Evolutionary conservation across 2,888 invertebrate genomes (phyloP), one percentile per base, ranked within the genome.

Genomic region (Entomobrya multifasciata): DNA sequence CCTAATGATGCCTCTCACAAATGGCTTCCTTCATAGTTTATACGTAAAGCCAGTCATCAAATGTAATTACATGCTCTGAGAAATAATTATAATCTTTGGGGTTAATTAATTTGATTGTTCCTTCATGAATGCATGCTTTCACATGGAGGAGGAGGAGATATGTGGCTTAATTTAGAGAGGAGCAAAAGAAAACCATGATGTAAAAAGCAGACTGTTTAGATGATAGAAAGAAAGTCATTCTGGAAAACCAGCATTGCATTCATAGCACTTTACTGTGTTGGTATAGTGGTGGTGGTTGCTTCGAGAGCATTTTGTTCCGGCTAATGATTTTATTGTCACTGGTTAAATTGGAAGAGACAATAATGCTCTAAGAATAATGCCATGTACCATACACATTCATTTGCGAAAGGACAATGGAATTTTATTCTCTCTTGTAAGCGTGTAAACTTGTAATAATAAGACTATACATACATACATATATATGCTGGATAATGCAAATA

Each of bases 21-120:
- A 86, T 86, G 86, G 62, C 86, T 79, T 86, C 79, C 72, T 79
- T 74, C 79, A 74, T 72, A 70, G 79, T 79, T 79, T 86, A 62
- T 79, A 79, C 78, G 74, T 67, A 80, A 81, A 81, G 81, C 87
- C 57, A 70, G 78, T 67, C 70, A 76, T 82, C 82, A 82, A 82
- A 81, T 87, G 87, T 88, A 88, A 88, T 88, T 88, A 88, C 87
- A 84, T 87, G 86, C 85, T 87, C 85, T 88, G 87, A 85, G 82
- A 87, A 88, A 88, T 88, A 88, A 87, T 88, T 88, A 87, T 87
- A 82, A 88, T 88, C 88, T 88, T 88, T 87, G 85, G 86, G 88
- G 87, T 87, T 88, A 87, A 88, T 87, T 88, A 88, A 88, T 87
- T 88, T 88, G 87, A 88, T 88, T 88, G 87, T 87, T 87, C 83